A percentile compares a stretch with the other conserved stretches of the same genome.
phyloP scores from a whole-genome alignment of 2,888 invertebrate species.

The Ophion ellenae region DNA sequence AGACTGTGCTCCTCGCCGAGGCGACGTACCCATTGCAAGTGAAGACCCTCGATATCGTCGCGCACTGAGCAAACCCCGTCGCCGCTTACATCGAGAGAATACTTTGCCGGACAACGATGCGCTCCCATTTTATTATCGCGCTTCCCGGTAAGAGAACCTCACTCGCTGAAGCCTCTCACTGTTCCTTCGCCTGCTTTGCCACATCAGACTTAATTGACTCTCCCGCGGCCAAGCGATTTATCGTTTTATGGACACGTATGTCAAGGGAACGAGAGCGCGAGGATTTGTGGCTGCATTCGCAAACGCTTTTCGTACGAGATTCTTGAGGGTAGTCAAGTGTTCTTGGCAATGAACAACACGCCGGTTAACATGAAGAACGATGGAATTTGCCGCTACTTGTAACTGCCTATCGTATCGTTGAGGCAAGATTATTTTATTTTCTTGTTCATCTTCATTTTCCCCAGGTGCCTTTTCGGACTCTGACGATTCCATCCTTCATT shows the following conservation, averaged over 20 bases:
- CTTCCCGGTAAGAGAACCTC: slow-evolving; percentile 40
- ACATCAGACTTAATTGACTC: slow-evolving; percentile 75
- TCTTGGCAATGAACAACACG: background rate
- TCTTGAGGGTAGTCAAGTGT: slow-evolving; percentile 18
- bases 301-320: slow-evolving; percentile 7
- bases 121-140: slow-evolving; percentile 58
- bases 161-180: slow-evolving; percentile 29
- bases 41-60: slow-evolving; percentile 55
- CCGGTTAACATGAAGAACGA: background rate
- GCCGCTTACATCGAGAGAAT: background rate
- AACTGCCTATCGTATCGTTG: no score
- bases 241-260: slow-evolving; percentile 62
- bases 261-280: slow-evolving; percentile 8
- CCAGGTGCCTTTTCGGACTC: no score
- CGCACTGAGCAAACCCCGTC: slow-evolving; percentile 45
- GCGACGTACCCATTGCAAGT: slow-evolving; percentile 26
- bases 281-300: slow-evolving; percentile 12
- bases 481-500: no score
- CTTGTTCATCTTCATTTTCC: no score
- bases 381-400: no score
- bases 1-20: slow-evolving; percentile 27
- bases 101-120: slow-evolving; percentile 46
- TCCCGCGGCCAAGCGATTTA: slow-evolving; percentile 70
- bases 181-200: slow-evolving; percentile 63
- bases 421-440: no score